Base-by-base conservation (phyloP, 2,113 vertebrate species). In the Trogon melanurus region DNA sequence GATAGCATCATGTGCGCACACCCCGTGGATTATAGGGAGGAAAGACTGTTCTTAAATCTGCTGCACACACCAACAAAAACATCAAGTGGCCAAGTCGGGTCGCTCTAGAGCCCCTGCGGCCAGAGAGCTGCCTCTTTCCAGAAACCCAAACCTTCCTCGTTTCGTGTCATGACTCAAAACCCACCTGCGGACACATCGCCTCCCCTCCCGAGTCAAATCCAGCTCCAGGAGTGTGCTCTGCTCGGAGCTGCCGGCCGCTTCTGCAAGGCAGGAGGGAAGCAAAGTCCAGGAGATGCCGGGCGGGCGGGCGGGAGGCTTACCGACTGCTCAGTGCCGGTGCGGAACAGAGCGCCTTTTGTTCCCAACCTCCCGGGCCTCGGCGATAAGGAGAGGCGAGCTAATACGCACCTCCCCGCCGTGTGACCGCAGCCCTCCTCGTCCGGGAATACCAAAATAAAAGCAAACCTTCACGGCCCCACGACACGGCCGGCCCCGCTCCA, bases 291-390 rank as follows among this genome's bases (percentile, higher is more conserved):
- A 96, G 88, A 64, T 7, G 23, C 34, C 29, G 61, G 64, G 83
- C 23, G 20, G 16, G 16, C 48, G 58, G 64, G 83, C 23, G 20
- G 16, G 16, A 48, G 58, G 67, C 71, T 89, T 74, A 92, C 41
- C 67, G 67, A 93, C 62, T 41, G 13, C 41, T 19, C 48, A 54
- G 69, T 13, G 30, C 53, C 45, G 11, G 71, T 38, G 57, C 85
- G 73, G 5, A 96, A 98, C 96, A 97, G 79, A 96, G 82, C 0
- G 5, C 69, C 96, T 97, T 97, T 97, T 98, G 97, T 98, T 97
- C 89, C 70, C 47, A 11, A 84, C 75, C 92, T 91, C 78, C 87
- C 45, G 14, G 56, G 70, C 34, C 64, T 62, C 48, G 25, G 38
- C 20, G 95, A 95, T 96, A 97, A 97, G 67, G 92, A 78, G 60